A percentile compares a stretch with the other conserved stretches of the same genome.
phyloP scores from a whole-genome alignment of 2,797 vertebrate genomes.

The Mallotus villosus region DNA sequence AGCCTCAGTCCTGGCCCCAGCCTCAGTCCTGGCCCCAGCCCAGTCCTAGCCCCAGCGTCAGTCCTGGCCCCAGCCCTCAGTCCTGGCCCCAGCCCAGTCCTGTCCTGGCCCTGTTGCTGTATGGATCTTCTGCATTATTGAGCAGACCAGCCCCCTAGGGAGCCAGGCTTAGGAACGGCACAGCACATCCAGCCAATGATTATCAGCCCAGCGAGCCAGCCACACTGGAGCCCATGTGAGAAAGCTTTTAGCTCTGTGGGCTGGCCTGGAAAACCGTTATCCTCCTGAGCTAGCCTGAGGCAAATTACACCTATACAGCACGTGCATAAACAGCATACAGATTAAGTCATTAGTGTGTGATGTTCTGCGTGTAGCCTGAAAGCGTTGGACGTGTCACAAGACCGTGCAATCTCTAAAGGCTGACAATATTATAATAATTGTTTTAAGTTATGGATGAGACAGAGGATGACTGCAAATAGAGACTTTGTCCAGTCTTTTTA shows the following conservation, averaged over 20 bases:
- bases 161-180: conserved; percentile 1
- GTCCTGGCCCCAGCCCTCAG: neutral
- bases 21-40: neutral
- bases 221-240: conserved; percentile 1
- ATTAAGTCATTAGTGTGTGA: neutral
- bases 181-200: conserved; percentile 9
- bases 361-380: neutral
- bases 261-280: neutral
- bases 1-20: no score
- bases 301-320: no score
- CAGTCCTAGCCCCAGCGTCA: neutral
- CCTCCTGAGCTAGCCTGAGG: neutral
- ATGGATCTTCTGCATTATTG: conserved; percentile 42
- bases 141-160: conserved; percentile 19
- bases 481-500: no score
- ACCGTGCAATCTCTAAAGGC: no score
- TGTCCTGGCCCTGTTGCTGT: conserved; percentile 2
- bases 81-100: neutral
- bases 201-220: neutral
- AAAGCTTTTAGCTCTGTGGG: conserved; percentile 6
- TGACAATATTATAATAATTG: no score
- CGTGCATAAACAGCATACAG: neutral
- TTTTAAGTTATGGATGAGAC: no score
- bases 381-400: no score
- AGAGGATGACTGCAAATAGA: no score